These are phyloP conservation scores for Pachyseris speciosa DNA, from an alignment of 64 coral and sea anemone genomes.

Conservation along the genomic window DNA sequence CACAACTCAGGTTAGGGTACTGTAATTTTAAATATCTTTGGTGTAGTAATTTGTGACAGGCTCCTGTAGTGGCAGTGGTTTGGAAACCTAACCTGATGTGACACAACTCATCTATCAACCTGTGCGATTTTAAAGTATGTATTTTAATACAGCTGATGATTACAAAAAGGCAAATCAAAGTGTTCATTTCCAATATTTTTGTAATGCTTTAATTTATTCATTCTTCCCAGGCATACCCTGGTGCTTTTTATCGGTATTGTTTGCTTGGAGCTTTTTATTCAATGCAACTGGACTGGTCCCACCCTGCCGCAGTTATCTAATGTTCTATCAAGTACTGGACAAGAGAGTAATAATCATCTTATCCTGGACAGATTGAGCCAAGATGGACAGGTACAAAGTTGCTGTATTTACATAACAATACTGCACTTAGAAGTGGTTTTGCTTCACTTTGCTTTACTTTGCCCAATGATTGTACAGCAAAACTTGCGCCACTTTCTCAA, in stretches of 20 bases:
- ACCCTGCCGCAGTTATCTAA: background rate
- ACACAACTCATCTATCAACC: no score
- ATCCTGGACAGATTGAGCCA: slow-evolving; percentile 38
- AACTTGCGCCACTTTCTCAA: no score
- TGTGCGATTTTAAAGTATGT: no score
- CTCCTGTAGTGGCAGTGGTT: background rate
- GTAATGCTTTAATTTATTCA: background rate
- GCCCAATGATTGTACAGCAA: background rate
- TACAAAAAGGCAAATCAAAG: background rate
- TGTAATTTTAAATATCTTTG: background rate
- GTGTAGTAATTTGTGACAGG: background rate
- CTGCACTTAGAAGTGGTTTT: no score
- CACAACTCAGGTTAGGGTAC: background rate
- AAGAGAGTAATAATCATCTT: slow-evolving; percentile 11
- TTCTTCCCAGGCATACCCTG: slow-evolving; percentile 70
- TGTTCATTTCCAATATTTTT: background rate
- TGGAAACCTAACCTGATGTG: background rate
- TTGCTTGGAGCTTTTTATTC: slow-evolving; percentile 88
- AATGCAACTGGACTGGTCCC: slow-evolving; percentile 95
- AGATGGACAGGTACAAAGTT: slow-evolving; percentile 62
- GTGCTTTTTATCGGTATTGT: slow-evolving; percentile 71
- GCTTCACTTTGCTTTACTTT: no score
- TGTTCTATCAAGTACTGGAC: background rate
- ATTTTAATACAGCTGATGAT: background rate
- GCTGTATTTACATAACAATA: background rate